These are phyloP conservation scores for Mastomys natalensis DNA, from an alignment of 2,113 vertebrate species.

Conservation along the genomic window DNA sequence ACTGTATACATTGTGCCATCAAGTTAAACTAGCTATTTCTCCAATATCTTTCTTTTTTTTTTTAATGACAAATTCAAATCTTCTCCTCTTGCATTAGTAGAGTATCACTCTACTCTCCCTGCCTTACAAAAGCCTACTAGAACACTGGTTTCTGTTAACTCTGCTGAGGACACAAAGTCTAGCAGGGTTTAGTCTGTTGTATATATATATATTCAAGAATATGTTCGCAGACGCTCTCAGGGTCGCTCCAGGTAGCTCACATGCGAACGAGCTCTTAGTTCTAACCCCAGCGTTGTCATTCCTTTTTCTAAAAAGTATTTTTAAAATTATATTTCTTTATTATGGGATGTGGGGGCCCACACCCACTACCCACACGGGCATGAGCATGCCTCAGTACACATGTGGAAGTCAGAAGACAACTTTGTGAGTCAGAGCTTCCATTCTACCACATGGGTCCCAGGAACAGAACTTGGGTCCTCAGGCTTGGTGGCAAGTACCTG, in stretches of 20 bases:
- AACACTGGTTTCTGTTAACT: too few species aligned
- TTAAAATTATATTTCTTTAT: not conserved
- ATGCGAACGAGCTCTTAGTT: not conserved
- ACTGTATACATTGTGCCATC: not conserved
- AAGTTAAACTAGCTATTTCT: not conserved
- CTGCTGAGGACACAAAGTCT: not conserved
- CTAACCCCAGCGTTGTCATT: not conserved
- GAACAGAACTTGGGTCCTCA: not conserved
- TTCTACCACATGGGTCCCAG: not conserved
- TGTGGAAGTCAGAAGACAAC: not conserved
- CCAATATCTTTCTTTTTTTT: not conserved
- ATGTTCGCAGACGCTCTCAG: too few species aligned
- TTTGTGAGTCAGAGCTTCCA: not conserved
- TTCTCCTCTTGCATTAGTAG: not conserved
- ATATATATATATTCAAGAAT: not conserved
- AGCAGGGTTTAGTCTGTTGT: not conserved
- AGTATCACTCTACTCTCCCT: not conserved
- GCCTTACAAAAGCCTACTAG: not conserved
- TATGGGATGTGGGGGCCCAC: not conserved
- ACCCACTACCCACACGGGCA: fast-evolving
- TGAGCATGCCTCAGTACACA: too few species aligned
- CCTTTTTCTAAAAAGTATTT: not conserved
- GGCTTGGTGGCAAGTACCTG: not conserved
- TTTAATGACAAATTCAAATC: not conserved
- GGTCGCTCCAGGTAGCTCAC: not conserved